Conservation (phyloP, 2,888 invertebrate genomes). For the Drosophila setosimentum region DNA sequence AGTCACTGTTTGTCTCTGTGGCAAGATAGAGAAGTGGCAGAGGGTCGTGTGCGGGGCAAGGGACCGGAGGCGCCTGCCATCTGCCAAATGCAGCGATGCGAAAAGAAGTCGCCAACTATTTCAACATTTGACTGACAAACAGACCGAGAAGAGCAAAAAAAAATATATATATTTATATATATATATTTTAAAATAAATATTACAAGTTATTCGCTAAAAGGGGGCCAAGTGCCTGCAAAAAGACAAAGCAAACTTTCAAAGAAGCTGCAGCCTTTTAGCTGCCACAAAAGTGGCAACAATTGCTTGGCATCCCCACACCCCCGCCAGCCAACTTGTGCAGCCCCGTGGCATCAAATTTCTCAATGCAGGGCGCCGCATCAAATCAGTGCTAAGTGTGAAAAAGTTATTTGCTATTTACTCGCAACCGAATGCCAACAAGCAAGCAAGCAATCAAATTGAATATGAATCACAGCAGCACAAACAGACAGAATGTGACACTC, state of each 20-base stretch:
- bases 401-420: slow-evolving; percentile 55
- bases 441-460: slow-evolving; percentile 50
- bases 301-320: slow-evolving; percentile 5
- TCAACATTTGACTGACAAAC: slow-evolving; percentile 21
- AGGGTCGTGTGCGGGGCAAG: not conserved
- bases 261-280: slow-evolving; percentile 16
- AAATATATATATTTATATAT: not conserved
- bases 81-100: slow-evolving; percentile 48
- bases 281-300: slow-evolving; percentile 29
- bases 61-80: slow-evolving; percentile 24
- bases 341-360: slow-evolving; percentile 36
- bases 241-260: slow-evolving; percentile 7
- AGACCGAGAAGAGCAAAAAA: slow-evolving; percentile 5
- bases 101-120: slow-evolving; percentile 20
- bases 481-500: slow-evolving; percentile 7
- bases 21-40: not conserved
- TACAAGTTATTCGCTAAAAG: slow-evolving; percentile 4
- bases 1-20: slow-evolving; percentile 34
- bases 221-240: slow-evolving; percentile 21
- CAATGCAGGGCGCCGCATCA: slow-evolving; percentile 53
- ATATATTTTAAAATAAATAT: slow-evolving; percentile 39
- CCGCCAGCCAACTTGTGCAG: not conserved
- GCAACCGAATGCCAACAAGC: slow-evolving; percentile 44
- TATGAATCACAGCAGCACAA: slow-evolving; percentile 55
- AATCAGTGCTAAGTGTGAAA: slow-evolving; percentile 63